Evolutionary conservation across 2,797 vertebrate genomes (phyloP), one percentile per base, ranked within the genome.

Genomic region (Acipenser oxyrinchus): DNA sequence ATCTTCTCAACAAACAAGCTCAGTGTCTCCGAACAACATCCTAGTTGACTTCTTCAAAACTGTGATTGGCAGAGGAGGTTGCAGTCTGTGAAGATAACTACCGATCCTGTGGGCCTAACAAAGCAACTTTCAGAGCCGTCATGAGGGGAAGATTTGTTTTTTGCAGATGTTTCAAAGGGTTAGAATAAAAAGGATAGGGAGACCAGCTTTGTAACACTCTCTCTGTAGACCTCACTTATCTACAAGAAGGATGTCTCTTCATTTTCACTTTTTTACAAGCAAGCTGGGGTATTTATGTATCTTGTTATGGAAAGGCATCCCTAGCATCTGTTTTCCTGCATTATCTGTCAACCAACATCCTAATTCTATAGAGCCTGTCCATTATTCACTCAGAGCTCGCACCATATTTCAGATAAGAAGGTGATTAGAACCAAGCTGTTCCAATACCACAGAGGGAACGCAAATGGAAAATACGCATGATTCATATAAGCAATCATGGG

Each of bases 401-500:
- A 58, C 55, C 60, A 1, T n/a, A 71, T 70, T 68, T 65, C 55
- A 23, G 65, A 64, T 2, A 63, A 74, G 74, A 70, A 72, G 74
- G 73, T 72, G 76, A 81, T 77, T 75, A 73, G 73, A 66, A 65
- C 71, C 60, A 65, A 57, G 72, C 70, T 48, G 52, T 48, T 69
- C 60, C 51, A 57, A 37, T 1, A 48, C 52, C 10, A 50, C 53
- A 13, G 65, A 7, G 1, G 50, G n/a, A 7, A 51, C 3, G 6
- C 10, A 53, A 8, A n/a, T 74, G 23, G 23, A 37, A 37, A 37
- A 37, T 37, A 37, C 23, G 4, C 71, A 83, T 84, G 82, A 87
- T 86, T 84, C 82, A 75, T 76, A 73, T 78, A 76, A 86, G 86
- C 83, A 82, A 84, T 89, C 84, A 78, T 74, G 9, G 64, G 69